Base-by-base conservation (phyloP, 2,113 vertebrate genomes). In the Sebastes fasciatus region DNA sequence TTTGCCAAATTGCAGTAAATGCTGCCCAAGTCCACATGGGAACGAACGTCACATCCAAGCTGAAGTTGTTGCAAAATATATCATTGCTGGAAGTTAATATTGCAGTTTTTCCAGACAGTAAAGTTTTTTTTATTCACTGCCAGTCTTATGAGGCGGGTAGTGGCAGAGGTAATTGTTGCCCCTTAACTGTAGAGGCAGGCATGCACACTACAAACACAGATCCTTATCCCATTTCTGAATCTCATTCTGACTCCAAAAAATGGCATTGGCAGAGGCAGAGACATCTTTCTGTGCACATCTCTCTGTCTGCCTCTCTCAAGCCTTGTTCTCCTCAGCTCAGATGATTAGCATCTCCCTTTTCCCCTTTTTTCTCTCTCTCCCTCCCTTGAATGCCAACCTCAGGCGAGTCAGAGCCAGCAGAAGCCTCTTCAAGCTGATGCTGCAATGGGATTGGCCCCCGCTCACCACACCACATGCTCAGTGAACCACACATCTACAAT, bases 291-390 rank as follows among this genome's bases (percentile, higher is more conserved):
- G 49, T 77, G 61, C 66, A 73, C 77, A 75, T 71, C 49, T 70
- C 62, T 82, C 67, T 79, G 34, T 86, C 70, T 62, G 8, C 34
- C 68, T 68, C 58, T 76, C 68, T 78, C 76, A 85, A 80, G 79
- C 86, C 75, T 80, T 82, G 81, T 92, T 82, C 89, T 80, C 60
- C 83, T 69, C 71, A 57, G 57, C 74, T 84, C 73, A 83, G 75
- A 90, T 87, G 85, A 92, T 90, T 91, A 92, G 79, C 83, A 91
- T 89, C 82, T 83, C 68, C 74, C 68, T 80, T 63, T 87, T 55
- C 21, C 66, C 71, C 74, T 77, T 66, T 81, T 65, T 87, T 58
- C 40, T 63, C 72, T 55, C 81, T 83, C 82, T 83, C 77, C 68
- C 45, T 74, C 43, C 40, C 43, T 84, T 74, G 66, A 87, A 89